A percentile compares a stretch with the other conserved stretches of the same genome.
These are phyloP conservation scores for Enteromius trimaculatus DNA, from an alignment of 2,797 vertebrate genomes.

Conservation along the genomic window DNA sequence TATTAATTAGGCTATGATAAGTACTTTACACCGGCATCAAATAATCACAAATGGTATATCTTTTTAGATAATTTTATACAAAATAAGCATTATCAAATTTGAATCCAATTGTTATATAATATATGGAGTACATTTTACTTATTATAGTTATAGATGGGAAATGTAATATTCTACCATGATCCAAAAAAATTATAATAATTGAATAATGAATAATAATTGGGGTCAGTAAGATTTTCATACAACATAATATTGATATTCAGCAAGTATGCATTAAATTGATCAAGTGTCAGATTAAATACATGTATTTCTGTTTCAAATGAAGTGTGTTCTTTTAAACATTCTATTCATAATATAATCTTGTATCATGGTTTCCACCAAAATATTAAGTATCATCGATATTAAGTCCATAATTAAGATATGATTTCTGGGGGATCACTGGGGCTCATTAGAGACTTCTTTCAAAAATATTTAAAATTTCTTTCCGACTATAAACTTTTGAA, in stretches of 20 bases:
- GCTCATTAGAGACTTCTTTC: not conserved
- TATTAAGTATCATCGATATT: not conserved
- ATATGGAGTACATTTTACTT: no score
- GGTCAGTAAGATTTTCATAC: no score
- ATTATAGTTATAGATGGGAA: not conserved
- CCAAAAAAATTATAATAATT: not conserved
- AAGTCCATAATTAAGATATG: not conserved
- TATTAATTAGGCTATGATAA: not conserved
- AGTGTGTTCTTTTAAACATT: not conserved
- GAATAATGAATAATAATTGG: not conserved
- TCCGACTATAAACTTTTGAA: not conserved
- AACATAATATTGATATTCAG: not conserved
- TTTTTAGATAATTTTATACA: not conserved
- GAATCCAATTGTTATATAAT: not conserved
- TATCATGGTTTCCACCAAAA: not conserved
- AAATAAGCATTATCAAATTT: not conserved
- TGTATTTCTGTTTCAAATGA: not conserved
- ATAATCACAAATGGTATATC: not conserved
- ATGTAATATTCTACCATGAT: not conserved
- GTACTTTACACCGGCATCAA: not conserved
- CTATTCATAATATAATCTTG: not conserved
- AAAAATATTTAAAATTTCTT: not conserved
- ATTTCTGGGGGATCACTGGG: no score
- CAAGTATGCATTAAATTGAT: not conserved
- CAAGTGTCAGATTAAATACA: not conserved